These are phyloP conservation scores for Ceriagrion tenellum DNA, from an alignment of 2,888 invertebrate genomes.

Conservation along the genomic window DNA sequence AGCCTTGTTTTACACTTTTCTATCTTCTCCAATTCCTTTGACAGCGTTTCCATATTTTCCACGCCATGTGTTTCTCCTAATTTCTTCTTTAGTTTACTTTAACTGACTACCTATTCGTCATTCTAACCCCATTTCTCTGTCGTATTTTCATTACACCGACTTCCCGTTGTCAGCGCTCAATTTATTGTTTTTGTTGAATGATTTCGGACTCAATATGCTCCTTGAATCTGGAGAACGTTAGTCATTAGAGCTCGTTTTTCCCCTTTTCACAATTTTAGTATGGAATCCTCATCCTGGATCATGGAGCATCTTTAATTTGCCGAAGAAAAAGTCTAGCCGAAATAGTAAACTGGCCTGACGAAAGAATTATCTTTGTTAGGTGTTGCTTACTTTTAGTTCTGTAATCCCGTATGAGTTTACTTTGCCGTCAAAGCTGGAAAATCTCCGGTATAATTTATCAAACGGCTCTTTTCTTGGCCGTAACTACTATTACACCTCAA, in stretches of 20 bases:
- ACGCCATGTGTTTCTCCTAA: background rate
- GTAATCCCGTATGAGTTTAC: background rate
- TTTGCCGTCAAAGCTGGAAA: background rate
- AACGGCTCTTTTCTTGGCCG: background rate
- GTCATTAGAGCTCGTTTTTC: background rate
- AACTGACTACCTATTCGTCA: background rate
- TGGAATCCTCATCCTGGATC: background rate
- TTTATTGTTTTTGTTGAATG: background rate
- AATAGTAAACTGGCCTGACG: background rate
- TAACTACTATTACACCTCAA: too few species aligned
- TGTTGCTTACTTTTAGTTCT: background rate
- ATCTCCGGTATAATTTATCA: background rate
- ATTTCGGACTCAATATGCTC: background rate
- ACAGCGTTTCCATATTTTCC: background rate
- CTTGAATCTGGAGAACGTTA: background rate
- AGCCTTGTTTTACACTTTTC: too few species aligned
- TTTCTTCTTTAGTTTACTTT: background rate
- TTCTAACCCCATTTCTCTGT: background rate
- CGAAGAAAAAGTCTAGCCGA: background rate
- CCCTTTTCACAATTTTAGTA: background rate
- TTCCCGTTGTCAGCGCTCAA: background rate
- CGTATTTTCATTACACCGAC: background rate
- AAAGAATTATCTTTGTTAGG: background rate
- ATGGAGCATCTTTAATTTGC: background rate
- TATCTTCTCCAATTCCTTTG: too few species aligned